These are phyloP conservation scores for Uria aalge DNA, from an alignment of 2,113 vertebrate genomes.

Conservation along the genomic window DNA sequence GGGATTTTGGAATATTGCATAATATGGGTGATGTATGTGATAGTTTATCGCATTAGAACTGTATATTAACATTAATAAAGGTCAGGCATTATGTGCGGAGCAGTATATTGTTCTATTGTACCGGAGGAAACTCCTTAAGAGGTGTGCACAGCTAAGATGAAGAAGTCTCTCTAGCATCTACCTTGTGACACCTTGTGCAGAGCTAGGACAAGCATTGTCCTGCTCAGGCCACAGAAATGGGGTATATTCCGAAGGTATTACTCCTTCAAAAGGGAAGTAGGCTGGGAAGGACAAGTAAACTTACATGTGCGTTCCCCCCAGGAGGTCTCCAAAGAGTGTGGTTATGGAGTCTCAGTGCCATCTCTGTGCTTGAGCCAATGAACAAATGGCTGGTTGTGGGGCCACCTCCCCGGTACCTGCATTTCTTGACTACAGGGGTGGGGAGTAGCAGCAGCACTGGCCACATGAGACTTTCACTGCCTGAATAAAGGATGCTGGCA, in stretches of 20 bases:
- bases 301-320: background rate
- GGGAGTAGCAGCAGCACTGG: background rate
- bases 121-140: background rate
- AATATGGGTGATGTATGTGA: background rate
- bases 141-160: background rate
- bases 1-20: background rate
- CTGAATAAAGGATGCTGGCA: background rate
- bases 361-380: background rate
- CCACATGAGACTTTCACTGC: background rate
- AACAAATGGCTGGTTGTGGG: background rate
- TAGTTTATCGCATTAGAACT: background rate
- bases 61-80: background rate
- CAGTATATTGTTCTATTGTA: background rate
- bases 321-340: background rate
- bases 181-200: background rate
- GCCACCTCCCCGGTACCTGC: background rate
- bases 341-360: background rate
- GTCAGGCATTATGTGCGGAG: accelerated
- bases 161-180: background rate
- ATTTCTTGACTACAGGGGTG: background rate
- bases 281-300: background rate
- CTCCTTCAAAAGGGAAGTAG: background rate
- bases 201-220: background rate
- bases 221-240: background rate
- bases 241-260: background rate